A percentile compares a stretch with the other conserved stretches of the same genome.
Conservation (phyloP, 2,113 vertebrate species). For the Phaethon lepturus region DNA sequence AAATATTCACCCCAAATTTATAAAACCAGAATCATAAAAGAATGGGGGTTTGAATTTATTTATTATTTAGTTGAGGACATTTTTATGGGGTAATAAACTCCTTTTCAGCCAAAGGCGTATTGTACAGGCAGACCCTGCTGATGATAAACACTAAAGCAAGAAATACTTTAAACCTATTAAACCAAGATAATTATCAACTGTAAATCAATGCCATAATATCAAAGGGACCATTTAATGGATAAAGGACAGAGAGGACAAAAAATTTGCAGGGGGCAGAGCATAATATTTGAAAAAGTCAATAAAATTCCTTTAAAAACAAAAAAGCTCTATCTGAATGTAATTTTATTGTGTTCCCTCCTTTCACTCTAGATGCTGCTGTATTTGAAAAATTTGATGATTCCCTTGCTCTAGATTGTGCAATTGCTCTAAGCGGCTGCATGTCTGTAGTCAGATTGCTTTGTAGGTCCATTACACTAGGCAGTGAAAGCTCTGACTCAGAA, state of each 20-base stretch:
- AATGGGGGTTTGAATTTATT: not conserved
- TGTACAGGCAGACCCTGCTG: conserved; percentile 17
- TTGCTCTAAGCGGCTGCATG: not conserved
- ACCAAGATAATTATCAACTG: conserved; percentile 9
- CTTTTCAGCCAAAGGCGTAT: conserved; percentile 29
- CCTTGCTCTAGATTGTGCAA: not conserved
- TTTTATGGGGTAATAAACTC: conserved; percentile 53
- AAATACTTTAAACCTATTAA: conserved; percentile 42
- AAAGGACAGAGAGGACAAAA: conserved; percentile 24
- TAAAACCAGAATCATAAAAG: conserved; percentile 10
- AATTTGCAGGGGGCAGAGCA: not conserved
- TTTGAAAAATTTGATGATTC: not conserved
- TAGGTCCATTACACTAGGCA: not conserved
- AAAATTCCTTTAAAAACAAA: not conserved
- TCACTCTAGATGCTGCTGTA: not conserved
- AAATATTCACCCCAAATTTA: conserved; percentile 39
- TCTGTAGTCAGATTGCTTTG: not conserved
- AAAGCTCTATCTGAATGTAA: not conserved
- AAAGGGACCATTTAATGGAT: not conserved
- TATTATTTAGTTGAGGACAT: conserved; percentile 37
- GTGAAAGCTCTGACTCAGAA: not conserved
- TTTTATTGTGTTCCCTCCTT: conserved; percentile 19
- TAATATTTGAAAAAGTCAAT: conserved; percentile 15
- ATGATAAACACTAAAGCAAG: conserved; percentile 49
- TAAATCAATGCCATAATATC: conserved; percentile 35